Base-by-base conservation (phyloP, 1,140 invertebrate species). In the Drosophila miranda region DNA sequence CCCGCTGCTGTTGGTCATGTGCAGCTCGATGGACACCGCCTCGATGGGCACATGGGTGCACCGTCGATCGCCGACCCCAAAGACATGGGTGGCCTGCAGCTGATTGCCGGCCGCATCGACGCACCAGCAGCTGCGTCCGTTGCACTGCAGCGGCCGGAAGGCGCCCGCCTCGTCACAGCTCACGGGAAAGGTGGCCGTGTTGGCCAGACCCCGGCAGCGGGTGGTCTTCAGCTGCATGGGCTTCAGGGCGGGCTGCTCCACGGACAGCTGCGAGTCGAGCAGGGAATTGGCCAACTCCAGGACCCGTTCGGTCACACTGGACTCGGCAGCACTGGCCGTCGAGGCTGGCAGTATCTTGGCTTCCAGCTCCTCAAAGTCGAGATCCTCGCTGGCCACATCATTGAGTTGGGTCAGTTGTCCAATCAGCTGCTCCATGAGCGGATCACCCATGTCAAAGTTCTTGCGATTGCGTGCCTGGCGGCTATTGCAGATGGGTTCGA, bases 101-200 rank as follows among this genome's bases (percentile, higher is more conserved):
- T 95, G 94, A 91, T 96, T 96, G 8, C 96, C 96, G 1, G 95
- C 95, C 63, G 96, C 95, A 90, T 97, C 96, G 3, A 97, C 96
- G 90, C 96, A 97, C 96, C 96, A 97, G 89, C 96, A 97, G 23
- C 63, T 77, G 1, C 93, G 93, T 1, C 93, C 93, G 30, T 94
- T 94, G 78, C 96, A 97, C 79, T 97, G 96, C 0, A 93, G 94
- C 0, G 96, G 93, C 2, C 94, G 92, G 86, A 96, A 97, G 74
- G 93, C 93, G 2, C 96, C 95, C 41, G 93, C 89, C 41, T 91
- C 91, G 75, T 95, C 95, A 75, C 95, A 95, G 55, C 92, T 92
- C 0, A 93, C 92, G 2, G 93, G 90, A 11, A 93, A 93, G 3
- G 92, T 91, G 21, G 92, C 92, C 3, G 92, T 92, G n/a, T 92